Evolutionary conservation across 2,797 vertebrate genomes (phyloP), one percentile per base, ranked within the genome.

Genomic region (Acanthurus tractus): DNA sequence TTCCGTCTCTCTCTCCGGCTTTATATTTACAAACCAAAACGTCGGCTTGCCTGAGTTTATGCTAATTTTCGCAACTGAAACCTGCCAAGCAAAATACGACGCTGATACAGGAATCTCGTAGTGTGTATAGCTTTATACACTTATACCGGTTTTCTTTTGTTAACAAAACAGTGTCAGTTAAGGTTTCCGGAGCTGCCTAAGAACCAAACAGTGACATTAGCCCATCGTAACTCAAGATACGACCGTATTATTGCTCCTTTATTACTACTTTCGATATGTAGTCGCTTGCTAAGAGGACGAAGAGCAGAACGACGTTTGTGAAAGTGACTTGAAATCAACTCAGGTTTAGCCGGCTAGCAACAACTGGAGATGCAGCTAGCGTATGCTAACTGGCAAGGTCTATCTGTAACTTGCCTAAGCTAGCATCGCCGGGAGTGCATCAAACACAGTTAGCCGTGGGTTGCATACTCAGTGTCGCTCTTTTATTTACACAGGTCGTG

Each of bases 351-450:
- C 88, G 85, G 85, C 81, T 92, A 92, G 89, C 92, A 85, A 86
- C 83, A 86, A 88, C 87, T 87, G 88, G 81, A 85, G 76, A 77
- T 84, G 76, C 80, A 74, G 93, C 93, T 93, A 88, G 75, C 69
- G 79, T 78, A 90, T 80, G 94, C 91, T 93, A 93, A 78, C 89
- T 83, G 77, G 91, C 79, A 86, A 85, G 86, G 86, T 79, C 56
- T 67, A 75, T 77, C 63, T 79, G 79, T 76, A 90, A 91, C 56
- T 92, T 92, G 90, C 78, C 72, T 66, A 61, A 90, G 89, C 89
- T 89, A 93, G 87, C 86, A 83, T 87, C 85, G 82, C 83, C 86
- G 85, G 81, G 76, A 76, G 86, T 82, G 83, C 79, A 90, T 88
- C 84, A 69, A 82, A 81, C 66, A 81, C 78, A 20, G 74, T 69